Evolutionary conservation across 2,797 vertebrate genomes (phyloP).

Genomic region (Notolabrus celidotus): DNA sequence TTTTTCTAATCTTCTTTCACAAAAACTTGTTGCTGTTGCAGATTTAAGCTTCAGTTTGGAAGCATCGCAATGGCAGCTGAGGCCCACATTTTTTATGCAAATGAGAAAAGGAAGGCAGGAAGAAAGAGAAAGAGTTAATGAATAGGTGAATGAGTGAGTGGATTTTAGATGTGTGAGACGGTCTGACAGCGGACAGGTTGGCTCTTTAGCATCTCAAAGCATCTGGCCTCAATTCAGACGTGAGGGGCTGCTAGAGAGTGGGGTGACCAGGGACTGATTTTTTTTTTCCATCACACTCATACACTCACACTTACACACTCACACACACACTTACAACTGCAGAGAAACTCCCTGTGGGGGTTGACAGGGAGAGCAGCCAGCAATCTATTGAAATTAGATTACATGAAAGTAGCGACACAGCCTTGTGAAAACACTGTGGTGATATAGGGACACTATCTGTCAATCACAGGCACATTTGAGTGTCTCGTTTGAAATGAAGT

Average conservation of each 20-base stretch:
- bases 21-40: slow-evolving; percentile 79
- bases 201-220: slow-evolving; percentile 85
- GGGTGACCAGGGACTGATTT: slow-evolving; percentile 31
- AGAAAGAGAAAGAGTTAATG: slow-evolving; percentile 40
- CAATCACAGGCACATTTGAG: slow-evolving; percentile 54
- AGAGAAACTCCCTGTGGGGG: slow-evolving; percentile 54
- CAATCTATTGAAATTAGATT: slow-evolving; percentile 54
- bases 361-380: slow-evolving; percentile 63
- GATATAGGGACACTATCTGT: slow-evolving; percentile 60
- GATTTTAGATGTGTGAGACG: slow-evolving; percentile 49
- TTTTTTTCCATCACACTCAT: slow-evolving; percentile 28
- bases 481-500: slow-evolving; percentile 8
- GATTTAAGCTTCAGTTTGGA: slow-evolving; percentile 79
- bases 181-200: slow-evolving; percentile 69
- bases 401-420: slow-evolving; percentile 50
- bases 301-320: background rate
- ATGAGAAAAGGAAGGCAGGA: slow-evolving; percentile 52
- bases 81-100: slow-evolving; percentile 75
- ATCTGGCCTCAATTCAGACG: slow-evolving; percentile 79
- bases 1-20: slow-evolving; percentile 64
- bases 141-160: slow-evolving; percentile 54
- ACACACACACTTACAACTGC: slow-evolving; percentile 26
- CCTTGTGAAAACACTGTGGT: slow-evolving; percentile 52
- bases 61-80: slow-evolving; percentile 75
- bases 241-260: slow-evolving; percentile 55